Evolutionary conservation across 2,888 invertebrate species (phyloP), one percentile per base, ranked within the genome.

Genomic region (Drosophila bunnanda): DNA sequence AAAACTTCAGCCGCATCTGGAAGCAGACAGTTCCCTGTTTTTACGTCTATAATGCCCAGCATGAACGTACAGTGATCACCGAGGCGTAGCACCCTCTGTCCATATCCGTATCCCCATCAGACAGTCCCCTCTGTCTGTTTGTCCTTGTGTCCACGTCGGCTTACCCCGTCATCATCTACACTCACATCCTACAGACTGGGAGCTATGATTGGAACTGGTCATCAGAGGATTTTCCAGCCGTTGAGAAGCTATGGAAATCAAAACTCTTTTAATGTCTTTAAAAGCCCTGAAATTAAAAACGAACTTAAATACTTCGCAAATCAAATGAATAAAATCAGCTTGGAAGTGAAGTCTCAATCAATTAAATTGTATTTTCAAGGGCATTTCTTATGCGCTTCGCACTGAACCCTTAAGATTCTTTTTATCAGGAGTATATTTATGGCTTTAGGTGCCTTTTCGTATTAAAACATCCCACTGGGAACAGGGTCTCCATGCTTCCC

Each of bases 21-120:
- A 58, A 32, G 46, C 70, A 34, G 9, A 15, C 9, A 9, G 32
- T 12, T 25, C 15, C 8, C 22, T 54, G 7, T 5, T 28, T 12
- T 30, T 9, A 54, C 20, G 15, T 55, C 28, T 39, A 20, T 38
- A 30, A 15, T 41, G 25, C 32, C 22, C 56, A 17, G 25, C 17
- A 36, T 61, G 20, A 34, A 57, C 32, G 36, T 53, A 34, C 25
- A 30, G 61, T 57, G 20, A 50, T 58, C 54, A 69, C 58, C 50
- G 54, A 58, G 28, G 34, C 58, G 20, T 53, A 34, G 22, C 46
- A 48, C n/a, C 22, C 48, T 57, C 56, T 32, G 22, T 22, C 32
- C 30, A 22, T 6, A 25, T 10, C 15, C 52, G 15, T n/a, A 38
- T 28, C 12, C 44, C 28, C 20, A 20, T 44, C 30, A 17, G 15